These are phyloP conservation scores for Troides aeacus DNA, from an alignment of 2,888 invertebrate genomes.

Conservation along the genomic window DNA sequence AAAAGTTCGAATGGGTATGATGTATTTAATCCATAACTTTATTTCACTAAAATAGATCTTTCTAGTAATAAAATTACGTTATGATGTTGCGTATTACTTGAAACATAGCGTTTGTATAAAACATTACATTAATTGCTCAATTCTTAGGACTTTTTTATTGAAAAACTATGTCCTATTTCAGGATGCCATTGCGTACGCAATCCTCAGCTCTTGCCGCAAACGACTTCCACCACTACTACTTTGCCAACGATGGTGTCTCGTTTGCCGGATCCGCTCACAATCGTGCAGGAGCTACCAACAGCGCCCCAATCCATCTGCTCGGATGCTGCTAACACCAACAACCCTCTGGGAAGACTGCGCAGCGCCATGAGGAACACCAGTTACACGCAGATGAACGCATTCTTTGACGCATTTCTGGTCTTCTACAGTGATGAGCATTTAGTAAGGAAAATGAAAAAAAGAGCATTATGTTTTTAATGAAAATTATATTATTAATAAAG, in stretches of 20 bases:
- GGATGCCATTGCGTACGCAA: constrained; percentile 51
- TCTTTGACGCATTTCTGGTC: constrained; percentile 86
- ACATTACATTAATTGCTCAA: too few relatives aligned
- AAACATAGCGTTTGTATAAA: neutral
- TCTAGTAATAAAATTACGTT: too few relatives aligned
- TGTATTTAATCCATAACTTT: too few relatives aligned
- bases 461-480: too few relatives aligned
- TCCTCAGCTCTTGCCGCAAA: constrained; percentile 39
- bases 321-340: constrained; percentile 50
- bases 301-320: constrained; percentile 48
- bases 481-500: too few relatives aligned
- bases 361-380: constrained; percentile 70
- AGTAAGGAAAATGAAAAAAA: constrained; percentile 60
- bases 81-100: neutral
- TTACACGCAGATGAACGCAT: constrained; percentile 60
- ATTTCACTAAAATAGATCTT: too few relatives aligned
- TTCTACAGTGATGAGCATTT: constrained; percentile 91
- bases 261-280: constrained; percentile 47
- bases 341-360: constrained; percentile 64
- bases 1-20: too few relatives aligned
- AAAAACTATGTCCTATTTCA: constrained; percentile 35
- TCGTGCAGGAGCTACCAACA: constrained; percentile 47
- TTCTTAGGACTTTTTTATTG: too few relatives aligned
- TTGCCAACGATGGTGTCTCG: constrained; percentile 36
- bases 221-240: constrained; percentile 40